Conservation (phyloP, 2,797 vertebrate species). For the Catharus ustulatus region DNA sequence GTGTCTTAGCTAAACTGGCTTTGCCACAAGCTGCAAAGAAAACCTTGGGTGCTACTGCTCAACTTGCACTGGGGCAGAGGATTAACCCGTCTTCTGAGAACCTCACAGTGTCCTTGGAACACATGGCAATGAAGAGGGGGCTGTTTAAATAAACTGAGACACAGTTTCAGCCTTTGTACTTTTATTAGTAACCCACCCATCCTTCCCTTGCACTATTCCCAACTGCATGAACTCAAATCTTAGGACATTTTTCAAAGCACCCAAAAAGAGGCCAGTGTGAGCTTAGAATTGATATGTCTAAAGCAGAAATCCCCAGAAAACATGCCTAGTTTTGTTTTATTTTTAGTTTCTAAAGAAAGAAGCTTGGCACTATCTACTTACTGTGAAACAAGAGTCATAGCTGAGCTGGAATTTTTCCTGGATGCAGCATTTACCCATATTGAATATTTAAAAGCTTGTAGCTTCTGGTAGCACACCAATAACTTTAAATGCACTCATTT, state of each 20-base stretch:
- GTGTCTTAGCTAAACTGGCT: slow-evolving; percentile 75
- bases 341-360: background rate
- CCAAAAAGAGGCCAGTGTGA: background rate
- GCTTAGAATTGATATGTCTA: background rate
- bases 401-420: background rate
- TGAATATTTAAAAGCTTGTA: background rate
- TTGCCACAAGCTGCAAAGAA: slow-evolving; percentile 33
- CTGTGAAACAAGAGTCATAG: background rate
- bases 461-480: background rate
- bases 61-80: background rate
- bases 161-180: background rate
- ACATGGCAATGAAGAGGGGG: background rate
- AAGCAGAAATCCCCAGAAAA: background rate
- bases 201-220: background rate
- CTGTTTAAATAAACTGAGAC: background rate
- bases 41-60: background rate
- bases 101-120: background rate
- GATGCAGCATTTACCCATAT: background rate
- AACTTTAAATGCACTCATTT: background rate
- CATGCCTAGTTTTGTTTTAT: background rate
- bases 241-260: background rate
- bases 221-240: background rate
- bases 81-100: background rate
- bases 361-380: background rate
- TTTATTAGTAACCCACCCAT: background rate